A percentile compares a stretch with the other conserved stretches of the same genome.
Conservation (phyloP, 2,797 vertebrate genomes). For the Meriones psammophilus region DNA sequence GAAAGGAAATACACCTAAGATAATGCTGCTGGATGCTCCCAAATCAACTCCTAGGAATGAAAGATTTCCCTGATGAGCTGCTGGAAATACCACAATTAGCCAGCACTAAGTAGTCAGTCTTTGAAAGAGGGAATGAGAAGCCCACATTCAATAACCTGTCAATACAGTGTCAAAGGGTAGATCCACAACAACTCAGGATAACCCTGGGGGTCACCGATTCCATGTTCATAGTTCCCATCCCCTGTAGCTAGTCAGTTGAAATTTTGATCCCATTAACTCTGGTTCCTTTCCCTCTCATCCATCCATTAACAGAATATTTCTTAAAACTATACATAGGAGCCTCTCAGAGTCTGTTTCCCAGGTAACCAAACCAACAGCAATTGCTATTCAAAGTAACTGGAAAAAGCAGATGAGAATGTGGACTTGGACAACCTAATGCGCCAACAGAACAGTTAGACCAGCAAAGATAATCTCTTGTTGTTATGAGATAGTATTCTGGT, state of each 20-base stretch:
- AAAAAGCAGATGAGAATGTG: constrained; percentile 19
- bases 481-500: neutral
- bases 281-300: neutral
- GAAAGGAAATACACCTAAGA: neutral
- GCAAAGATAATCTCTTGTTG: neutral
- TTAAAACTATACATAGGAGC: neutral
- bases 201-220: neutral
- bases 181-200: neutral
- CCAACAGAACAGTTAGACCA: neutral
- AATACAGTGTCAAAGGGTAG: neutral
- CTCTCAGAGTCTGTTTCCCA: neutral
- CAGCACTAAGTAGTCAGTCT: neutral
- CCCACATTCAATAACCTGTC: neutral
- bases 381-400: constrained; percentile 5
- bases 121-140: neutral
- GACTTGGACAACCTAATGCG: neutral
- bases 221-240: neutral
- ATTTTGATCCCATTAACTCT: neutral
- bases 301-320: neutral
- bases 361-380: neutral
- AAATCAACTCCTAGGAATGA: neutral
- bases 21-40: neutral
- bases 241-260: neutral
- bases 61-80: neutral
- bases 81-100: neutral